Evolutionary conservation across 2,888 invertebrate genomes (phyloP), one percentile per base, ranked within the genome.

Genomic region (Seira musarum): DNA sequence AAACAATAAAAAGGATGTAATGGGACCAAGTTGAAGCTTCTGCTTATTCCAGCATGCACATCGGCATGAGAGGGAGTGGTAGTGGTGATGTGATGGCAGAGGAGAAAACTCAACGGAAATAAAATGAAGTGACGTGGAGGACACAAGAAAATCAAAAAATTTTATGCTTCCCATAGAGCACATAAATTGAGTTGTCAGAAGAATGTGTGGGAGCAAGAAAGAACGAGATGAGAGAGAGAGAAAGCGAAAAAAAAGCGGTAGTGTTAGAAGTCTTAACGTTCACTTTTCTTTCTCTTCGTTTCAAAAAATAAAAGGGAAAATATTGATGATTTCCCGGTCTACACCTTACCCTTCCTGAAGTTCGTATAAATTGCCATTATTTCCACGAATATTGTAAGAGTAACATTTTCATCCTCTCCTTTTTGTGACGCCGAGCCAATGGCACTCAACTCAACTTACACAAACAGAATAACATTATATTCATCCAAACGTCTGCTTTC

Each of bases 181-280:
- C 80, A 80, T 80, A 80, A 80, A 80, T 80, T 76, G 80, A 75
- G 76, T 80, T 76, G 80, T 80, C 76, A 81, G 22, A 65, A 22
- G 24, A 49, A 68, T 68, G 35, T 17, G 40, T 53, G 57, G 25
- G 57, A 57, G 67, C 15, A 21, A 21, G 15, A 69, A 19, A 24
- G 15, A n/a, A 25, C 25, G 69, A 17, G 40, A 66, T n/a, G n/a
- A n/a, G n/a, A n/a, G n/a, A n/a, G n/a, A n/a, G n/a, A 40, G 40
- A 40, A 8, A 13, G 40, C 13, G 57, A 57, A 57, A 57, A 13
- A 40, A 40, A 40, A 40, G 40, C 6, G 13, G 40, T 6, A 40
- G 6, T 6, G 40, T 40, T 40, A 40, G 40, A 40, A 6, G n/a
- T n/a, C n/a, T n/a, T n/a, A n/a, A n/a, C n/a, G n/a, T n/a, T n/a